phyloP scores from a whole-genome alignment of 1,140 invertebrate genomes.

The Lordiphosa collinella region DNA sequence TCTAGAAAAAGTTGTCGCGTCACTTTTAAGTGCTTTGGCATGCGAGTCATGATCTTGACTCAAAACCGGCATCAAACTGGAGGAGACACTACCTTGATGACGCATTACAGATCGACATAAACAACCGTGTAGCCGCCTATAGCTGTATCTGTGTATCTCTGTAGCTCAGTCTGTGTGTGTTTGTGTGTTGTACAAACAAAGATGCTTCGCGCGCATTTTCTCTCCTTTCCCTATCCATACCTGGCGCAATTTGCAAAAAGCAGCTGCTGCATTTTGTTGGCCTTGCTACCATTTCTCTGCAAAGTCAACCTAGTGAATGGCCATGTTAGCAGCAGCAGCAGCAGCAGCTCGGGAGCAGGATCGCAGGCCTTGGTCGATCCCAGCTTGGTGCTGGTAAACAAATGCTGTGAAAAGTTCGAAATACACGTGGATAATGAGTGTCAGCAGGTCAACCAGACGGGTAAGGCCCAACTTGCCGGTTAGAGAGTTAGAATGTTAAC shows the following conservation, averaged over 20 bases:
- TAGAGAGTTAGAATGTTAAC: constrained; percentile 4
- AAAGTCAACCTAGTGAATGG: background rate
- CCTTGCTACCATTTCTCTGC: background rate
- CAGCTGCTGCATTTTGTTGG: constrained; percentile 10
- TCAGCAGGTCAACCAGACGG: constrained; percentile 82
- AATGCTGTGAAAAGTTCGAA: constrained; percentile 88
- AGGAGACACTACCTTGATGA: constrained; percentile 51
- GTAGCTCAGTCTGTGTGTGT: constrained; percentile 19
- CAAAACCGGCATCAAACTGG: constrained; percentile 49
- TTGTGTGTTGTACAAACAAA: constrained; percentile 36
- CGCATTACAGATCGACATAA: constrained; percentile 45
- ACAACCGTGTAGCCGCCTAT: constrained; percentile 18
- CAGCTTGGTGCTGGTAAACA: constrained; percentile 81
- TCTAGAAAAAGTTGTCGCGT: constrained; percentile 21
- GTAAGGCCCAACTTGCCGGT: constrained; percentile 43
- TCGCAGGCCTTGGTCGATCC: constrained; percentile 20
- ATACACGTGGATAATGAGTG: constrained; percentile 85
- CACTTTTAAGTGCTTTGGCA: constrained; percentile 26
- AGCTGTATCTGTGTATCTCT: constrained; percentile 16
- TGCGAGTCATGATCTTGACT: constrained; percentile 67
- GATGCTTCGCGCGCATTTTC: constrained; percentile 63
- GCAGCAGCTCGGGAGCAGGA: constrained; percentile 13
- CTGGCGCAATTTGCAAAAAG: constrained; percentile 29
- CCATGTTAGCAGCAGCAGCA: constrained; percentile 38
- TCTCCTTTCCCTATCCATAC: constrained; percentile 6